Percentiles rank a stretch among this genome's conserved stretches.
Conservation (phyloP, 1,140 invertebrate genomes). For the Polyergus mexicanus region DNA sequence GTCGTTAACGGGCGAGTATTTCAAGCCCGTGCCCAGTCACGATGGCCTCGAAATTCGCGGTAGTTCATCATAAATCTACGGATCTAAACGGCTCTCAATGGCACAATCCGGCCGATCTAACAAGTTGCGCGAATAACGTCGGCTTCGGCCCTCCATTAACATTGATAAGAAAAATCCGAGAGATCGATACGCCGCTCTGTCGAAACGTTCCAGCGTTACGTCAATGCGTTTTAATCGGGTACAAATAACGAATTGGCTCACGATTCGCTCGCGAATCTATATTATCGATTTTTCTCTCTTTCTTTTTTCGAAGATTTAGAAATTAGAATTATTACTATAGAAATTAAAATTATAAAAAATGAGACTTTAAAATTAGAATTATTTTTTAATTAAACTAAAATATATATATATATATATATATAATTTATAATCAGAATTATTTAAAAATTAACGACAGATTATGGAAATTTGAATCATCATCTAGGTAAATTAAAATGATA, state of each 20-base stretch:
- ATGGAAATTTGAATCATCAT: neutral
- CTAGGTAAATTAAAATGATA: neutral
- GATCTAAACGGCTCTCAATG: constrained; percentile 63
- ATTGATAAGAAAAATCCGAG: constrained; percentile 46
- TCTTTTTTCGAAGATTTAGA: neutral
- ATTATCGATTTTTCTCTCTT: neutral
- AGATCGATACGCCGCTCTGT: constrained; percentile 40
- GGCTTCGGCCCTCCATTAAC: constrained; percentile 62
- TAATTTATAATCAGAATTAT: too few species aligned
- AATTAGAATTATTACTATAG: too few species aligned
- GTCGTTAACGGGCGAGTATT: constrained; percentile 55
- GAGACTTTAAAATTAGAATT: neutral
- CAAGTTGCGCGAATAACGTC: constrained; percentile 71
- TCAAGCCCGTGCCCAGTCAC: constrained; percentile 68
- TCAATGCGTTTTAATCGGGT: constrained; percentile 61
- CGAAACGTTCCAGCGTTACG: constrained; percentile 56
- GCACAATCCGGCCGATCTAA: constrained; percentile 64
- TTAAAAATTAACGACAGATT: too few species aligned
- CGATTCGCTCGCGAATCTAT: constrained; percentile 22
- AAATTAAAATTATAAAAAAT: neutral
- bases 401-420: neutral
- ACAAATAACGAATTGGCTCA: constrained; percentile 58
- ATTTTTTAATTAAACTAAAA: neutral
- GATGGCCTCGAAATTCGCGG: constrained; percentile 75
- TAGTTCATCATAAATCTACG: constrained; percentile 73